A percentile compares a stretch with the other conserved stretches of the same genome.
Evolutionary conservation across 2,888 invertebrate genomes (phyloP).

Genomic region (Dicyrtoma fusca): DNA sequence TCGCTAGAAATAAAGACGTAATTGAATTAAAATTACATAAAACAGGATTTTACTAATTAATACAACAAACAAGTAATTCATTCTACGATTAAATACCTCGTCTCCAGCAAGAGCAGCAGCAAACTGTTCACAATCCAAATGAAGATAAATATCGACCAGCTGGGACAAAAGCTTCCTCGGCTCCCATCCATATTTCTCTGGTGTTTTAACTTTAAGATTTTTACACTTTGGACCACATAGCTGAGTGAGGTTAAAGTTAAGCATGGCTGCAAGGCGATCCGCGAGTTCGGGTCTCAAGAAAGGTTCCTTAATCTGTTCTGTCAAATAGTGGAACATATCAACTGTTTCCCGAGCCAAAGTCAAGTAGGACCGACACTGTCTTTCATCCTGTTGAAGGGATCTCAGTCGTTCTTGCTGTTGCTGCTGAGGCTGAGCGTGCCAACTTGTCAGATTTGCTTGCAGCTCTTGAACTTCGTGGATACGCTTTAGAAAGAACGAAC

Average conservation of each 20-base stretch:
- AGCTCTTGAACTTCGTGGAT: slow-evolving; percentile 79
- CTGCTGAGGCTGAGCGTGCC: slow-evolving; percentile 70
- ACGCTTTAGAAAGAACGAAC: slow-evolving; percentile 58
- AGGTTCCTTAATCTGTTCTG: slow-evolving; percentile 90
- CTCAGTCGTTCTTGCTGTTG: slow-evolving; percentile 75
- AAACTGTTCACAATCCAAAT: slow-evolving; percentile 89
- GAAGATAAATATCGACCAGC: slow-evolving; percentile 94
- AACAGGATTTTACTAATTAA: neutral
- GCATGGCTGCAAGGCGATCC: slow-evolving; percentile 93
- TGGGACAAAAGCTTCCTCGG: slow-evolving; percentile 87
- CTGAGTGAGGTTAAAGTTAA: slow-evolving; percentile 96
- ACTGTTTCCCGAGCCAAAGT: slow-evolving; percentile 94
- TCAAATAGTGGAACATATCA: slow-evolving; percentile 96
- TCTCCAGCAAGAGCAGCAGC: slow-evolving; percentile 92
- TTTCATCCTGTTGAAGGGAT: slow-evolving; percentile 80
- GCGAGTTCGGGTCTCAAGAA: slow-evolving; percentile 92
- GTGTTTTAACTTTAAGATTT: slow-evolving; percentile 83
- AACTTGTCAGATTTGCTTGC: slow-evolving; percentile 71
- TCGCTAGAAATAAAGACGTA: slow-evolving; percentile 66
- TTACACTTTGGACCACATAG: slow-evolving; percentile 95
- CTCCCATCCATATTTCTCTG: slow-evolving; percentile 97
- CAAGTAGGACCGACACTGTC: slow-evolving; percentile 86
- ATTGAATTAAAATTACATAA: neutral
- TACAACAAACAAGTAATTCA: slow-evolving; percentile 12
- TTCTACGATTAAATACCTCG: slow-evolving; percentile 69